Base-by-base conservation (phyloP, 30 jellyfish, hydroid and myxozoan genomes). In the Turritopsis dohrnii region DNA sequence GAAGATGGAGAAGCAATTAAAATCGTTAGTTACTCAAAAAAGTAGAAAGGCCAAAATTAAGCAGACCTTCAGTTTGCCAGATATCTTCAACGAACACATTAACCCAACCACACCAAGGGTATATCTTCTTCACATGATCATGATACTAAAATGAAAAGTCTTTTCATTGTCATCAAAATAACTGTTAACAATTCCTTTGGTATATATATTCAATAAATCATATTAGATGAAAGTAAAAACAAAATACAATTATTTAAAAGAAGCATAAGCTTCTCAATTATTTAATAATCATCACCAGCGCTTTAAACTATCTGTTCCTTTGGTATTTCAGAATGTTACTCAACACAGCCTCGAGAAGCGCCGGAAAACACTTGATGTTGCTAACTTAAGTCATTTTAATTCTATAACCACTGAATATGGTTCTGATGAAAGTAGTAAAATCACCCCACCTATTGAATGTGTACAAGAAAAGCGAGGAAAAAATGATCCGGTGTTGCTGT, bases 1-100 rank as follows among this genome's bases (percentile, higher is more conserved):
- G 53, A 96, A 96, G 0, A 91, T 91, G 97, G 96, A 96, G 9
- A 77, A 89, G 28, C 81, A 94, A 28, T 79, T 91, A 1, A 96
- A 91, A 54, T 66, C 90, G 18, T 85, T 91, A 93, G 83, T 91
- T 65, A 54, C 75, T 25, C 83, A 80, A 76, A 86, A 86, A 72
- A 83, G 79, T 71, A 91, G 72, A 52, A 79, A 74, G 41, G 30
- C 81, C n/a, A n/a, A n/a, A 1, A 23, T 74, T n/a, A 84, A 80
- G 29, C 90, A 94, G 21, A 79, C 96, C 3, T 8, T 53, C 28
- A 85, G 95, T 54, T 71, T 87, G 86, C 88, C 94, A 5, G 96
- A 89, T 28, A 80, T 89, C 0, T 52, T 66, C 29, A 66, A n/a
- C 29, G 29, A 41, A 41, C 9, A 41, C 60, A 41, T 3, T 3